Evolutionary conservation across 2,797 vertebrate species (phyloP), one percentile per base, ranked within the genome.

Genomic region (Spheniscus humboldti): DNA sequence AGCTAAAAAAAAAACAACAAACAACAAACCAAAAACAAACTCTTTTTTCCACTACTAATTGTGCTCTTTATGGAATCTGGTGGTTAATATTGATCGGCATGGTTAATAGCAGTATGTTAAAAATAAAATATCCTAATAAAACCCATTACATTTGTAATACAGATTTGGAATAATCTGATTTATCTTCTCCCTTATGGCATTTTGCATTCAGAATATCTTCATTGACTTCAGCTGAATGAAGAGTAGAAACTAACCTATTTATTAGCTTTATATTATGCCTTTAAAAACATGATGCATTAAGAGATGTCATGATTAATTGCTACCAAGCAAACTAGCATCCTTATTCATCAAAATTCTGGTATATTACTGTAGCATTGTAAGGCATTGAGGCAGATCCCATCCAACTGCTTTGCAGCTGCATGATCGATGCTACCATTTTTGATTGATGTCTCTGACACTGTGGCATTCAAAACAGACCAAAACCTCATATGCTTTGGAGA

Each of bases 341-440:
- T 91, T 88, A 91, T 83, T 76, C 74, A 96, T 98, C 75, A 97
- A 78, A 96, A 96, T 96, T 96, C 92, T 90, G 77, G 63, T 88
- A 41, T 69, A 86, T 74, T 82, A 50, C 60, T 35, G 10, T 88
- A 90, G 37, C 24, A 39, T 24, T 81, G 64, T 84, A 92, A 81
- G 39, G 39, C 91, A 85, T 93, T 95, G 79, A 92, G 92, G 87
- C 94, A 97, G 94, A 95, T 95, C 88, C 53, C 87, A 91, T 83
- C 79, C 75, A 76, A 41, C 39, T 74, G 56, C 71, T 95, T 63
- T 41, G 5, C 75, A 88, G 59, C 77, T 95, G 52, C 77, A 79
- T 97, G 96, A 97, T 96, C 3, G 10, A 97, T 97, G 88, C 18
- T 90, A 86, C 71, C 8, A 53, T 82, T 68, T 92, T 92, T 97